These are phyloP conservation scores for Thaumatotibia leucotreta DNA, from an alignment of 1,140 invertebrate genomes.

Conservation along the genomic window DNA sequence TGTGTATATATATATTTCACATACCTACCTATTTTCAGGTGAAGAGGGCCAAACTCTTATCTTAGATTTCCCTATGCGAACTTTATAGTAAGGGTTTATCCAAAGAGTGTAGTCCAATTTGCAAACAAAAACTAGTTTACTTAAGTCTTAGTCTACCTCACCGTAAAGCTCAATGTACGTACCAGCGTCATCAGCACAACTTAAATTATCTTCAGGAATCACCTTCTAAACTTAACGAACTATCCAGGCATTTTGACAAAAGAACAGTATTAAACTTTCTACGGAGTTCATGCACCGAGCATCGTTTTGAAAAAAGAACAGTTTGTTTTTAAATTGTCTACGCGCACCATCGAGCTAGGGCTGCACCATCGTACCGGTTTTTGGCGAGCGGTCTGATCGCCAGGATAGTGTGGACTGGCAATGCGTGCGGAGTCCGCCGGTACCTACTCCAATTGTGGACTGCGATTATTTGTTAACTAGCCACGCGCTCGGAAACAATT, in stretches of 20 bases:
- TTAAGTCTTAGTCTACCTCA: too few relatives aligned
- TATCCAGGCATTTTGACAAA: too few relatives aligned
- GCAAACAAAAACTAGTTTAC: not conserved
- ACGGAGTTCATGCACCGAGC: not conserved
- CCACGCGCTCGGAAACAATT: slow-evolving; percentile 73
- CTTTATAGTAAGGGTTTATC: too few relatives aligned
- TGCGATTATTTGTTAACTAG: slow-evolving; percentile 71
- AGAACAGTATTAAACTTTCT: not conserved
- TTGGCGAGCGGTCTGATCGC: slow-evolving; percentile 44
- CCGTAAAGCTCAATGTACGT: not conserved
- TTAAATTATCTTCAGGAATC: not conserved
- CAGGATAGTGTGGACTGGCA: slow-evolving; percentile 61
- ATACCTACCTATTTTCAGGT: too few relatives aligned
- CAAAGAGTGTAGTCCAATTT: too few relatives aligned
- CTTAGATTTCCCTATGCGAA: too few relatives aligned
- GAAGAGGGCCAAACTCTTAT: too few relatives aligned
- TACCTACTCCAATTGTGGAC: slow-evolving; percentile 68
- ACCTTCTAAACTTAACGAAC: not conserved
- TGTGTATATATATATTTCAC: too few relatives aligned
- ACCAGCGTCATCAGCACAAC: not conserved
- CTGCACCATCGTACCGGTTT: not conserved
- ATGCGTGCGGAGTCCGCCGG: slow-evolving; percentile 38
- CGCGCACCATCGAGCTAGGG: not conserved
- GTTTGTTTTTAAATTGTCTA: not conserved
- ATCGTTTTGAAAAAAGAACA: not conserved